Conservation (phyloP, 2,888 invertebrate genomes). For the Athetis lepigone region DNA sequence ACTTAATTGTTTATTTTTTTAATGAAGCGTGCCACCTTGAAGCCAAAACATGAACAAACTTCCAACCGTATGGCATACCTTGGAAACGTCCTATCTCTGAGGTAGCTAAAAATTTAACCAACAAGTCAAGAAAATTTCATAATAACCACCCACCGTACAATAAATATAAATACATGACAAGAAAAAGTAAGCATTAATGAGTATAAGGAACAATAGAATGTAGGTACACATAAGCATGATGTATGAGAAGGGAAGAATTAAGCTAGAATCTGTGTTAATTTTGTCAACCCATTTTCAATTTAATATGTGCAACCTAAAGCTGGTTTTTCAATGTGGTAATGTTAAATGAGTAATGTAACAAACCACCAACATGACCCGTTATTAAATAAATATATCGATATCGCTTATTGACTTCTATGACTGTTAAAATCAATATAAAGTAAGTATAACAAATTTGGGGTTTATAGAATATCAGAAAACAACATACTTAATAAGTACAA, state of each 20-base stretch:
- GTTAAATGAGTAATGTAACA: slow-evolving; percentile 10
- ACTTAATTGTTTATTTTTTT: slow-evolving; percentile 63
- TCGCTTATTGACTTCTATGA: slow-evolving; percentile 4
- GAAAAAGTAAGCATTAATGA: slow-evolving; percentile 62
- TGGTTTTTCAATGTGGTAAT: slow-evolving; percentile 17
- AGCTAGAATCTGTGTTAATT: slow-evolving; percentile 27
- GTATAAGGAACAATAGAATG: slow-evolving; percentile 55
- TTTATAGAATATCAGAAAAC: background rate
- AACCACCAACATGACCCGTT: slow-evolving; percentile 16
- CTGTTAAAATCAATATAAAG: background rate
- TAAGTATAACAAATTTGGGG: background rate
- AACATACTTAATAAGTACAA: background rate
- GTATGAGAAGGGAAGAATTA: slow-evolving; percentile 53
- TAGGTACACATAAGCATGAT: slow-evolving; percentile 64
- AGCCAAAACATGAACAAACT: slow-evolving; percentile 83
- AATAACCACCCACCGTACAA: slow-evolving; percentile 44
- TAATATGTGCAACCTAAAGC: slow-evolving; percentile 10
- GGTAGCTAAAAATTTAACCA: slow-evolving; percentile 93
- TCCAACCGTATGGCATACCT: slow-evolving; percentile 92
- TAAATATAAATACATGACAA: slow-evolving; percentile 56
- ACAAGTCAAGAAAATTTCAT: slow-evolving; percentile 64
- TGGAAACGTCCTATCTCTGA: slow-evolving; percentile 98
- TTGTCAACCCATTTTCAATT: slow-evolving; percentile 38
- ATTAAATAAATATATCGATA: slow-evolving; percentile 15
- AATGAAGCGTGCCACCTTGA: slow-evolving; percentile 86